These are phyloP conservation scores for Characodon lateralis DNA, from an alignment of 2,797 vertebrate genomes.

Conservation along the genomic window DNA sequence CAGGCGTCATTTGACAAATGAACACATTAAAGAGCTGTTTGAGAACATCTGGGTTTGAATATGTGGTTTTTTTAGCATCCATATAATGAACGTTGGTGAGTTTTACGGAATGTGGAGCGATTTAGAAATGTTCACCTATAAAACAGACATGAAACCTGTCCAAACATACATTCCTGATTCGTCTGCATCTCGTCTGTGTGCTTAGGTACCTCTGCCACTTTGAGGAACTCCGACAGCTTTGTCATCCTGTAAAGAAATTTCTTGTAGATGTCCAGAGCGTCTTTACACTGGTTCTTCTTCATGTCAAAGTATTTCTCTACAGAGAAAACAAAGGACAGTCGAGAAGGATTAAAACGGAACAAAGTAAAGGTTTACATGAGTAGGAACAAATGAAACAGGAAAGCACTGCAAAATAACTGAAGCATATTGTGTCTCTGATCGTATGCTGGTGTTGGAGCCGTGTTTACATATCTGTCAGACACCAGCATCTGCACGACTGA, in stretches of 20 bases:
- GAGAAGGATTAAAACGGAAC: neutral
- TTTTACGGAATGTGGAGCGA: neutral
- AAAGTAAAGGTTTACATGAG: neutral
- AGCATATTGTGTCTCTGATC: neutral
- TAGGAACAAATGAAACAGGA: neutral
- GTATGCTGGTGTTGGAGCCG: neutral
- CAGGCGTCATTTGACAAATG: constrained; percentile 2
- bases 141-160: neutral
- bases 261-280: constrained; percentile 96
- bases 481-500: constrained; percentile 2
- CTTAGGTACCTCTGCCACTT: constrained; percentile 90
- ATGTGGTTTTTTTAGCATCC: neutral
- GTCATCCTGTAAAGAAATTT: constrained; percentile 94
- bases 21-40: neutral
- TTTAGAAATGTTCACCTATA: neutral
- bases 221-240: constrained; percentile 92
- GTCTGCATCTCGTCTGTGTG: constrained; percentile 4
- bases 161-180: neutral
- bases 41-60: neutral
- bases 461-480: neutral
- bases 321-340: neutral
- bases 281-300: constrained; percentile 96
- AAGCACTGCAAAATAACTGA: neutral
- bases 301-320: constrained; percentile 96
- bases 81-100: neutral